Base-by-base conservation (phyloP, 2,113 vertebrate genomes). In the Dromiciops gliroides region DNA sequence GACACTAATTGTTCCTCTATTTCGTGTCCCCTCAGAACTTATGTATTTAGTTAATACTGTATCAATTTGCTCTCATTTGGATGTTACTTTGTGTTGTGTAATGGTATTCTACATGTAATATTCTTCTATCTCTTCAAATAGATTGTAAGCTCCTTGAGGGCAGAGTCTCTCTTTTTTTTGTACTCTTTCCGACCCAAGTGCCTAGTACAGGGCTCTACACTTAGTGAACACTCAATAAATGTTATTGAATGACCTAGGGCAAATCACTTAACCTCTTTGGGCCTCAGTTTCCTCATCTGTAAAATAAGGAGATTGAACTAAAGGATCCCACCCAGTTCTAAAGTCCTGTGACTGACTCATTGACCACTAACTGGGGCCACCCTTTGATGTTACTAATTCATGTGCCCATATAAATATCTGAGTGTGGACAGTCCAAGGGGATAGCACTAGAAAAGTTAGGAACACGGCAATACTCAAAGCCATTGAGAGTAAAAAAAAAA, bases 101-200 rank as follows among this genome's bases (percentile, higher is more conserved):
- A n/a, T 91, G n/a, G n/a, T 90, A 88, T 56, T 90, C 89, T 51
- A 7, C 48, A 37, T 50, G 25, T 92, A 8, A 83, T 28, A 5
- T 94, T 10, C 90, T 92, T 89, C 89, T 7, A 1, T 25, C 49
- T 92, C 90, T 50, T 51, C 93, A 83, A 95, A 47, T 92, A 97
- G 95, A 91, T 52, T 97, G 94, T 96, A 93, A 96, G 89, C 94
- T 48, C 94, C 93, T 89, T 31, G 94, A 95, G 93, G 91, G 94
- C 90, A 97, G 96, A 93, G 48, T 75, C 89, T 50, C 8, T 93
- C 48, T 89, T 83, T 94, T 52, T 91, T 94, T 49, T 90, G 44
- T 51, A 49, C 53, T 91, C 93, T 94, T 93, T 90, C 89, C 37
- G 12, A 75, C n/a, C 53, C 1, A 0, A 53, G 52, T 93, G 67